Conservation (phyloP, 1,140 invertebrate species). For the Caenorhabditis tropicalis region DNA sequence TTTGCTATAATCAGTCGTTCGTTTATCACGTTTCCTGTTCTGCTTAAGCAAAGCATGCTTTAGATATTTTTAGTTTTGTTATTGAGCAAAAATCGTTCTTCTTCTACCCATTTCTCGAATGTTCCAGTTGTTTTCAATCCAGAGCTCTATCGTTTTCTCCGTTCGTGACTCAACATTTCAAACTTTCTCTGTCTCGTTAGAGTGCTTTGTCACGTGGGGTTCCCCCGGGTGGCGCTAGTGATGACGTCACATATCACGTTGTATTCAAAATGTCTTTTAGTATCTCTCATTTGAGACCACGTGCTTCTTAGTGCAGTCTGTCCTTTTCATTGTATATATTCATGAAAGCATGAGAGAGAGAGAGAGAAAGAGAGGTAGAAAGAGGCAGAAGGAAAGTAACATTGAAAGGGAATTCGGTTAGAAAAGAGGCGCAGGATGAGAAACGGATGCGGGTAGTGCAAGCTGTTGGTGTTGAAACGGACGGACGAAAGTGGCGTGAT, state of each 20-base stretch:
- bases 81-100: no score
- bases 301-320: slow-evolving; percentile 30
- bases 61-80: no score
- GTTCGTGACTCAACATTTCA: slow-evolving; percentile 26
- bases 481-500: slow-evolving; percentile 26
- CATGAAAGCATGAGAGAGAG: slow-evolving; percentile 25
- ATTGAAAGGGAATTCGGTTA: neutral
- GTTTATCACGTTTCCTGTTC: no score
- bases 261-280: neutral
- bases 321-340: slow-evolving; percentile 20
- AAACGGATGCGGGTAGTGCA: slow-evolving; percentile 25
- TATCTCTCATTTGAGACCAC: neutral
- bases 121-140: neutral
- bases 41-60: no score
- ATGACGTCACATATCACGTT: slow-evolving; percentile 34
- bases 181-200: neutral
- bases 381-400: slow-evolving; percentile 20
- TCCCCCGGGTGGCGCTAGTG: neutral
- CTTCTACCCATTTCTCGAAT: no score
- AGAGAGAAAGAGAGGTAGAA: neutral
- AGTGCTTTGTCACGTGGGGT: slow-evolving; percentile 5
- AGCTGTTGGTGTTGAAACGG: slow-evolving; percentile 20
- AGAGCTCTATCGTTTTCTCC: neutral
- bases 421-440: neutral
- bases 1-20: no score